Evolutionary conservation across 2,797 vertebrate genomes (phyloP).

Genomic region (Delichon dasypus): DNA sequence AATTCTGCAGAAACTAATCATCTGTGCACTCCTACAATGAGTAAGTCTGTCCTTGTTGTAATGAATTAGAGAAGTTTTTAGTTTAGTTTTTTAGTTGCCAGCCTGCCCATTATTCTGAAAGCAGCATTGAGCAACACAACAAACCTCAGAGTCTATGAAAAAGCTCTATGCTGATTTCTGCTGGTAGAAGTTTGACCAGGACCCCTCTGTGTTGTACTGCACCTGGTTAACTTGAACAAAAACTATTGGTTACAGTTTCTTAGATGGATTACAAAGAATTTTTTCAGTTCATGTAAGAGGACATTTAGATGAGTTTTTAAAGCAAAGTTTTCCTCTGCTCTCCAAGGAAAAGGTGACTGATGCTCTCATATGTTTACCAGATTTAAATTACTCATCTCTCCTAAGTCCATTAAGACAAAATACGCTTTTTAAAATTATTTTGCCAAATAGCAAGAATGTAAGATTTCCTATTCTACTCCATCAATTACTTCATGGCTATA

Average conservation of each 20-base stretch:
- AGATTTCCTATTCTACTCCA: conserved; percentile 19
- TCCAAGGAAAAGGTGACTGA: not conserved
- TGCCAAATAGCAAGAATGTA: conserved; percentile 42
- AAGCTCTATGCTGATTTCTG: not conserved
- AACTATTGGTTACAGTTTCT: not conserved
- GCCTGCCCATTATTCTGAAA: not conserved
- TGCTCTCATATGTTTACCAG: conserved; percentile 36
- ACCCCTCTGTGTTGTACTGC: not conserved
- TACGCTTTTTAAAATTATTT: conserved; percentile 48
- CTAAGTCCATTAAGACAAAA: conserved; percentile 44
- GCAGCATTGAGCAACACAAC: not conserved
- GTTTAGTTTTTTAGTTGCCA: not conserved
- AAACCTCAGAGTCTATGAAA: not conserved
- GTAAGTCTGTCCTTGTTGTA: not conserved
- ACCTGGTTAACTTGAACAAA: not conserved
- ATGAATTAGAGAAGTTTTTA: not conserved
- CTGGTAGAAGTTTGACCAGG: not conserved
- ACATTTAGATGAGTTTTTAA: conserved; percentile 27
- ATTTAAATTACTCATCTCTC: conserved; percentile 43
- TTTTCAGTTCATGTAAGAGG: not conserved
- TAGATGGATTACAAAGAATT: not conserved
- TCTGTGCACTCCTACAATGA: not conserved
- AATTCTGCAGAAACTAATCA: not conserved
- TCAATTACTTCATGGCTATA: conserved; percentile 40
- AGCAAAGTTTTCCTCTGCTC: conserved; percentile 6